phyloP scores from a whole-genome alignment of 2,797 vertebrate species.

The Anguilla marmorata region DNA sequence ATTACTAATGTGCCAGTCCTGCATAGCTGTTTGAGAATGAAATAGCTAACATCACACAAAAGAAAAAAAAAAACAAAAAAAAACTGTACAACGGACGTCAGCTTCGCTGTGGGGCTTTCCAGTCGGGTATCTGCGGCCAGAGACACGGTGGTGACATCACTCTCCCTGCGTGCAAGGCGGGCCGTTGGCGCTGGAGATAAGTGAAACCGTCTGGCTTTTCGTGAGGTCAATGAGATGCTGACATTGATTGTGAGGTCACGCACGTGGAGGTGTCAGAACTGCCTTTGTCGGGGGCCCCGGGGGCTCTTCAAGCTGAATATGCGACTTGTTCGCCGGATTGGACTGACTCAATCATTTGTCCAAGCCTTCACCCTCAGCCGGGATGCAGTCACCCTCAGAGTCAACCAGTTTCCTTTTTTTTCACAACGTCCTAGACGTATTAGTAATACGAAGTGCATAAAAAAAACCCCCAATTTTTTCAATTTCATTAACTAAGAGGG shows the following conservation, averaged over 20 bases:
- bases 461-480: neutral
- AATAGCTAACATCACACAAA: neutral
- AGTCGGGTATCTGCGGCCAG: slow-evolving; percentile 35
- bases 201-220: slow-evolving; percentile 44
- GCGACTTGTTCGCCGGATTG: neutral
- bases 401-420: neutral
- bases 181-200: slow-evolving; percentile 45
- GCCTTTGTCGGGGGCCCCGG: slow-evolving; percentile 10
- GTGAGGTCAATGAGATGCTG: slow-evolving; percentile 54
- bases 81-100: slow-evolving; percentile 22
- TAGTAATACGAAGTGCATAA: neutral
- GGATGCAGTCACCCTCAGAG: neutral
- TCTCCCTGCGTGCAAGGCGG: slow-evolving; percentile 26
- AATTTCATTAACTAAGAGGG: neutral
- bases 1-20: slow-evolving; percentile 20
- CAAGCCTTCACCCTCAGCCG: neutral
- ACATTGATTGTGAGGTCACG: slow-evolving; percentile 59
- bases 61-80: slow-evolving; percentile 18
- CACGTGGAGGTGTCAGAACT: slow-evolving; percentile 30
- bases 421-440: neutral
- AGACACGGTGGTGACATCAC: slow-evolving; percentile 42
- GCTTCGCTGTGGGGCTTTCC: slow-evolving; percentile 57
- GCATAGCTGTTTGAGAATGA: neutral
- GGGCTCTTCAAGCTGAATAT: neutral
- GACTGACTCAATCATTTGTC: neutral